These are phyloP conservation scores for Furcifer pardalis DNA, from an alignment of 2,797 vertebrate genomes.

Conservation along the genomic window DNA sequence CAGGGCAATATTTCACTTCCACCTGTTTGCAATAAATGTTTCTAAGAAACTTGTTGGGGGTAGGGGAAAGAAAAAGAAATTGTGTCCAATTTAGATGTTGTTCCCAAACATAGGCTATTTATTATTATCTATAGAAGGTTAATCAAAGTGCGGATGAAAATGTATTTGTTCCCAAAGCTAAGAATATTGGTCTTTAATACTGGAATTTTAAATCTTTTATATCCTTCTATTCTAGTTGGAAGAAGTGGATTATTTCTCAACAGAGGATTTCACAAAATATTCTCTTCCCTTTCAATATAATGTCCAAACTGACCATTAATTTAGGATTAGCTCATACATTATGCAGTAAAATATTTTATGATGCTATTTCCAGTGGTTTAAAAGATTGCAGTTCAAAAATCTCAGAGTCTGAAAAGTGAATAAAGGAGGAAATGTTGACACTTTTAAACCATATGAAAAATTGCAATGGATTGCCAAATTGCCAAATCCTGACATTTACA, in stretches of 20 bases:
- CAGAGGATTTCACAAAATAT: not conserved
- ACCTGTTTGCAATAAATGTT: conserved; percentile 52
- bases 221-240: conserved; percentile 25
- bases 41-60: conserved; percentile 36
- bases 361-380: conserved; percentile 34
- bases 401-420: conserved; percentile 47
- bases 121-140: conserved; percentile 45
- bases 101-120: conserved; percentile 20
- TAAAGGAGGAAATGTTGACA: conserved; percentile 56
- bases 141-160: conserved; percentile 46
- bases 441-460: conserved; percentile 68
- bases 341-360: conserved; percentile 57
- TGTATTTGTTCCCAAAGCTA: conserved; percentile 16
- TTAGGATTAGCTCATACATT: conserved; percentile 60
- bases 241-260: not conserved
- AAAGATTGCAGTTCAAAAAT: conserved; percentile 54
- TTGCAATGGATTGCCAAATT: conserved; percentile 64
- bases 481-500: conserved; percentile 59
- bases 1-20: not conserved
- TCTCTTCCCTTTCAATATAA: conserved; percentile 9
- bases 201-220: not conserved
- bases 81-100: conserved; percentile 27
- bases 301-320: conserved; percentile 54
- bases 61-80: conserved; percentile 18
- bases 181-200: conserved; percentile 9